These are phyloP conservation scores for Ridgeia piscesae DNA, from an alignment of 1,140 invertebrate genomes.

Conservation along the genomic window DNA sequence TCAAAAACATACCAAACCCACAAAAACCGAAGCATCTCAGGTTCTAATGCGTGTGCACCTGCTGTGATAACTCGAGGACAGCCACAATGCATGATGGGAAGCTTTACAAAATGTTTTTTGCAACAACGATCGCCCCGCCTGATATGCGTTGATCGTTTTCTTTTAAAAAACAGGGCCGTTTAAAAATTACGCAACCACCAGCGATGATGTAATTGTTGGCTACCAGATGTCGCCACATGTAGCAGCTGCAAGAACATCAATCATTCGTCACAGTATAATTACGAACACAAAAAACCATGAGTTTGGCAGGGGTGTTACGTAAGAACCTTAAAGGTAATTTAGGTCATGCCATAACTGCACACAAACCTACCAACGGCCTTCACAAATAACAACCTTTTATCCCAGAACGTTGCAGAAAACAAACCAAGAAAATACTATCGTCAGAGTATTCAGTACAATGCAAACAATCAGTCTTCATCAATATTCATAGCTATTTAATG, in stretches of 20 bases:
- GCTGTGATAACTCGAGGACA: neutral
- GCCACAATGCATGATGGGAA: neutral
- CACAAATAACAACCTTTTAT: too few species aligned
- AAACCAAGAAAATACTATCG: too few species aligned
- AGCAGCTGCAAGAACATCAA: neutral
- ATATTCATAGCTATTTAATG: too few species aligned
- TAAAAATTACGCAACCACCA: neutral
- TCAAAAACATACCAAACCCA: too few species aligned
- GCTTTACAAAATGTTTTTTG: neutral
- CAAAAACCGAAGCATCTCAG: too few species aligned
- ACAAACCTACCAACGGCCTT: too few species aligned
- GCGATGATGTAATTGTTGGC: neutral
- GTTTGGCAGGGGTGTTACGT: neutral
- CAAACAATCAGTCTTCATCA: too few species aligned
- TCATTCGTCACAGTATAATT: neutral
- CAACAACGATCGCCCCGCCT: neutral
- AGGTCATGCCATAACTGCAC: too few species aligned
- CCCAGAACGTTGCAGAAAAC: too few species aligned
- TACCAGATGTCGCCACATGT: neutral
- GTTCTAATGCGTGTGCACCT: too few species aligned
- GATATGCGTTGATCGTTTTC: neutral
- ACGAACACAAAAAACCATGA: neutral
- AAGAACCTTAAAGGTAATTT: too few species aligned
- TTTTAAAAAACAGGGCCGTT: neutral
- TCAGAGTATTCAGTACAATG: too few species aligned